Percentiles rank a stretch among this genome's conserved stretches.
phyloP scores from a whole-genome alignment of 2,888 invertebrate genomes.

The Sicus ferrugineus region DNA sequence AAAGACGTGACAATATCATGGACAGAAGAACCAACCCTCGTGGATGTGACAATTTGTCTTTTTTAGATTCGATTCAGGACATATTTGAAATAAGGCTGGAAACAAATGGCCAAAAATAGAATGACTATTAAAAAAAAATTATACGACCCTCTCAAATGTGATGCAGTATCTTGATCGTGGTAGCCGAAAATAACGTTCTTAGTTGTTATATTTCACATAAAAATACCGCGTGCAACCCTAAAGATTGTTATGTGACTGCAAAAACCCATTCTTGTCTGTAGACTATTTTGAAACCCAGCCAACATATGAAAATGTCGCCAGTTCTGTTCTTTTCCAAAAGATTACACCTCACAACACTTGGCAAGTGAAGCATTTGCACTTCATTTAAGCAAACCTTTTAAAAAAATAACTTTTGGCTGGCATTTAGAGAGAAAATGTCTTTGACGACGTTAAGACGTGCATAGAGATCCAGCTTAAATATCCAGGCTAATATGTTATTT shows the following conservation, averaged over 20 bases:
- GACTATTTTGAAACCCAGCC: constrained; percentile 8
- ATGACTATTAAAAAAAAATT: too few species aligned
- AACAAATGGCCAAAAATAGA: too few species aligned
- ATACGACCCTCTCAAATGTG: too few species aligned
- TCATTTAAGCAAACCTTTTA: constrained; percentile 1
- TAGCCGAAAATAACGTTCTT: too few species aligned
- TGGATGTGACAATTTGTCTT: too few species aligned
- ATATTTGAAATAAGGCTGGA: too few species aligned
- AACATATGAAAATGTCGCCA: constrained; percentile 14
- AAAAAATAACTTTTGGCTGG: neutral
- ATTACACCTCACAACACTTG: neutral
- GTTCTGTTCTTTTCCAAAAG: neutral
- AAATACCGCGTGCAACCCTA: neutral
- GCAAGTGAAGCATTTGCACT: neutral
- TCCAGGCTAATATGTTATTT: neutral
- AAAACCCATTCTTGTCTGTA: neutral
- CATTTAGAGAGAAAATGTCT: neutral
- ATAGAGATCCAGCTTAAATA: neutral
- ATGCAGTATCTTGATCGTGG: too few species aligned
- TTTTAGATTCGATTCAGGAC: too few species aligned
- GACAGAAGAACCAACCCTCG: too few species aligned
- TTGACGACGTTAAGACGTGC: neutral
- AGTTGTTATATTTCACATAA: neutral
- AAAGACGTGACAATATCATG: too few species aligned
- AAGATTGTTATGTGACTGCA: neutral